These are phyloP conservation scores for Noctua pronuba DNA, from an alignment of 2,888 invertebrate genomes.

Conservation along the genomic window DNA sequence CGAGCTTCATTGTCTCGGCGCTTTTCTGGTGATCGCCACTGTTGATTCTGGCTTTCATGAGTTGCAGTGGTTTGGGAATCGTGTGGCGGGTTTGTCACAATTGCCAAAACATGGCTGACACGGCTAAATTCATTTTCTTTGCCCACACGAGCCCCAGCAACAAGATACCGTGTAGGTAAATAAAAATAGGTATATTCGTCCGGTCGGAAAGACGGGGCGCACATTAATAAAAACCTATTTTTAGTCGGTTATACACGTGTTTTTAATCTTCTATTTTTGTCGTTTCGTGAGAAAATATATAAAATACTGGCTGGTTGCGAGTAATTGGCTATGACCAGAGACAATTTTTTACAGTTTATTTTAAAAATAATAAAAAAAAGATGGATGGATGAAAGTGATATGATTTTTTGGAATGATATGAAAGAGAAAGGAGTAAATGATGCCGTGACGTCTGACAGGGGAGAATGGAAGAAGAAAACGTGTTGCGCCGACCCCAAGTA, in stretches of 20 bases:
- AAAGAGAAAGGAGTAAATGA: no score
- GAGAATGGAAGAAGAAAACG: no score
- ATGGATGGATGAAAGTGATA: no score
- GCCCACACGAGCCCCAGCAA: constrained; percentile 5
- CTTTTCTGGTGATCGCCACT: background rate
- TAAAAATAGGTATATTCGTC: constrained; percentile 21
- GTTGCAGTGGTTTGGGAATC: background rate
- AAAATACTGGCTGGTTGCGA: constrained; percentile 8
- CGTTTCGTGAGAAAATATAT: background rate
- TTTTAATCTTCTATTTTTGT: constrained; percentile 34
- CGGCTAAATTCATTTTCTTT: background rate
- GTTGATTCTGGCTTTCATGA: background rate
- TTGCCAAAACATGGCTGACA: no score
- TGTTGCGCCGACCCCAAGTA: no score
- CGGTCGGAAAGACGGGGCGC: background rate
- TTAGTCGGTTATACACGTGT: background rate
- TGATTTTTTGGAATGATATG: no score
- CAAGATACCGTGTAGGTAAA: constrained; percentile 17
- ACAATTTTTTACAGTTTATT: background rate
- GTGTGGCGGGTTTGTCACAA: no score
- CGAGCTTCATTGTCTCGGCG: background rate
- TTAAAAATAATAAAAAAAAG: no score
- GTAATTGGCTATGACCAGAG: background rate
- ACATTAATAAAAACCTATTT: constrained; percentile 45
- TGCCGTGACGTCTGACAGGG: no score